These are phyloP conservation scores for Aleiodes sp. DNA, from an alignment of 1,140 invertebrate genomes.

Conservation along the genomic window DNA sequence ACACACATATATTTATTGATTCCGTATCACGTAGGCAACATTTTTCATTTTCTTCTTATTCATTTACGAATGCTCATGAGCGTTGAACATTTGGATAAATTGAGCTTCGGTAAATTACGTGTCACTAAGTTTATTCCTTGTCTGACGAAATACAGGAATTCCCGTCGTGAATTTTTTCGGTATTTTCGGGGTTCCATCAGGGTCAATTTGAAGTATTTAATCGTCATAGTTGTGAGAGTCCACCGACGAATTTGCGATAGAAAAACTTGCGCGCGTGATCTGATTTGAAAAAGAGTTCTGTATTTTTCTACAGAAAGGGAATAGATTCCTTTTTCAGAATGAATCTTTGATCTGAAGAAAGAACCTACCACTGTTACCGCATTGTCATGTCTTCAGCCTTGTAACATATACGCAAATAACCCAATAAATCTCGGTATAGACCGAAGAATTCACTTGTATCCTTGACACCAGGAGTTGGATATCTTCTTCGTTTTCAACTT, in stretches of 20 bases:
- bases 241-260: too few relatives aligned
- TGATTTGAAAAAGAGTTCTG: too few relatives aligned
- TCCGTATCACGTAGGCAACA: slow-evolving; percentile 9
- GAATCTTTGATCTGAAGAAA: not conserved
- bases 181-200: too few relatives aligned
- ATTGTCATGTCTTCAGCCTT: slow-evolving; percentile 46
- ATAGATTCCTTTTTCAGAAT: not conserved
- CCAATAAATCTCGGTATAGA: slow-evolving; percentile 60
- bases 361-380: slow-evolving; percentile 15
- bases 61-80: not conserved
- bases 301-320: too few relatives aligned
- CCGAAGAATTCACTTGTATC: not conserved
- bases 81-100: not conserved
- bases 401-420: slow-evolving; percentile 63
- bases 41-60: too few relatives aligned
- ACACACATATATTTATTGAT: not conserved
- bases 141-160: slow-evolving; percentile 57
- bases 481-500: not conserved
- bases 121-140: slow-evolving; percentile 39
- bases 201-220: too few relatives aligned
- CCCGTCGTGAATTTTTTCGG: not conserved
- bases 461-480: not conserved
- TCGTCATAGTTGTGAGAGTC: too few relatives aligned
- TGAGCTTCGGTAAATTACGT: not conserved
- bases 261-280: too few relatives aligned